These are phyloP conservation scores for Palaemon carinicauda DNA, from an alignment of 1,140 invertebrate species.

Conservation along the genomic window DNA sequence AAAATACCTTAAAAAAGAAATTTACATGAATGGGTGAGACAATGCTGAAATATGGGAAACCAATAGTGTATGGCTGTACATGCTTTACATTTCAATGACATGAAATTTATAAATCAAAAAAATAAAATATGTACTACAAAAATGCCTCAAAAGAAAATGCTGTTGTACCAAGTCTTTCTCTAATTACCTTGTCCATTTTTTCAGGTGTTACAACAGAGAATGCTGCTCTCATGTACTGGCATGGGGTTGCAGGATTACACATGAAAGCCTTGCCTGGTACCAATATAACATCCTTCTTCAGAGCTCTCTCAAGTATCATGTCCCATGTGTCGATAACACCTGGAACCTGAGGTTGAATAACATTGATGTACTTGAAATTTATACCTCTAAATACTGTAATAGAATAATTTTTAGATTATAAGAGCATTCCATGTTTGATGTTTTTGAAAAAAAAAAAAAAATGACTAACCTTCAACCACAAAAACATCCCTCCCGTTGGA, in stretches of 20 bases:
- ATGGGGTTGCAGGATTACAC: slow-evolving; percentile 70
- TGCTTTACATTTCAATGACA: too few relatives aligned
- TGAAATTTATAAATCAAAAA: too few relatives aligned
- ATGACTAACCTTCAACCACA: slow-evolving; percentile 74
- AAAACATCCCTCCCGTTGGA: slow-evolving; percentile 78
- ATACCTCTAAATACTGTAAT: neutral
- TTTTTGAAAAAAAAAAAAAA: neutral
- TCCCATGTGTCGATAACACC: slow-evolving; percentile 76
- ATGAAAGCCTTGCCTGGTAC: slow-evolving; percentile 77
- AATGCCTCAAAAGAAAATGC: too few relatives aligned
- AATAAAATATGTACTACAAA: too few relatives aligned
- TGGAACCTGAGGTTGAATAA: slow-evolving; percentile 64
- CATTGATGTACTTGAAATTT: neutral
- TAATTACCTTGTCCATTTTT: slow-evolving; percentile 72
- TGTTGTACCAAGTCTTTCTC: too few relatives aligned
- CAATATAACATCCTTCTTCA: slow-evolving; percentile 71
- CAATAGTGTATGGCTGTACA: too few relatives aligned
- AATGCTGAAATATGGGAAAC: too few relatives aligned
- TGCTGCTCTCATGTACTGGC: slow-evolving; percentile 74
- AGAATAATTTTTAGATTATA: neutral
- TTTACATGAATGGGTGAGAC: too few relatives aligned
- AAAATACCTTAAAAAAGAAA: too few relatives aligned
- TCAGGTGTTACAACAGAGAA: slow-evolving; percentile 73
- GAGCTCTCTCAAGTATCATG: slow-evolving; percentile 74
- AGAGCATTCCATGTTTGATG: neutral